Base-by-base conservation (phyloP, 1,140 invertebrate genomes). In the Drosophila novamexicana region DNA sequence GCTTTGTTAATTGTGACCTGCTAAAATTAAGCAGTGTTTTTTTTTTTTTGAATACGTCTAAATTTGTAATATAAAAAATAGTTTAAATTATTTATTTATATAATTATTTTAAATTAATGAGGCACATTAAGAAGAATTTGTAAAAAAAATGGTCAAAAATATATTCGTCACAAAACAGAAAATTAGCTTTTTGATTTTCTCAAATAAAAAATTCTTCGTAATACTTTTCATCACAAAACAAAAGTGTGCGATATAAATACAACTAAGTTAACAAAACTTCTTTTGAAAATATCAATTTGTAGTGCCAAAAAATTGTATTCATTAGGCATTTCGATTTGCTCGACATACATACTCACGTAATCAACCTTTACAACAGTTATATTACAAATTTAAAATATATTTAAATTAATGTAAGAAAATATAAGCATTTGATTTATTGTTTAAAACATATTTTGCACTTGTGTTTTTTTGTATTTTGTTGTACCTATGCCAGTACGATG, bases 391-490 rank as follows among this genome's bases (percentile, higher is more conserved):
- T 77, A 77, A 79, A 88, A 83, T 54, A 74, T 67, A 62, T 82
- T 71, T 79, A 76, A 63, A 58, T 57, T 39, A 64, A 53, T 52
- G 61, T 64, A 66, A 18, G 53, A 50, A 75, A 70, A 71, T 82
- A 73, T 54, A 75, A 59, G 61, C 66, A 66, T 78, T 75, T 71
- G 9, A 61, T 69, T 75, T 70, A 37, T 53, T 90, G 85, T 90
- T 90, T 90, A 82, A 86, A 90, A 90, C 85, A 90, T 90, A 86
- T 85, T 90, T 90, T 90, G 85, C 85, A 90, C 85, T 90, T 86
- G 80, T 86, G 67, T 81, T 67, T 79, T 45, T 18, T 77, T 71
- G 61, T 66, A 64, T 73, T 76, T 75, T 82, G 63, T 61, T 72
- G 54, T 72, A 72, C 39, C 39, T 72, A 59, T 39, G 22, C 14